A percentile compares a stretch with the other conserved stretches of the same genome.
These are phyloP conservation scores for Drosophila arizonae DNA, from an alignment of 1,140 invertebrate genomes.

Conservation along the genomic window DNA sequence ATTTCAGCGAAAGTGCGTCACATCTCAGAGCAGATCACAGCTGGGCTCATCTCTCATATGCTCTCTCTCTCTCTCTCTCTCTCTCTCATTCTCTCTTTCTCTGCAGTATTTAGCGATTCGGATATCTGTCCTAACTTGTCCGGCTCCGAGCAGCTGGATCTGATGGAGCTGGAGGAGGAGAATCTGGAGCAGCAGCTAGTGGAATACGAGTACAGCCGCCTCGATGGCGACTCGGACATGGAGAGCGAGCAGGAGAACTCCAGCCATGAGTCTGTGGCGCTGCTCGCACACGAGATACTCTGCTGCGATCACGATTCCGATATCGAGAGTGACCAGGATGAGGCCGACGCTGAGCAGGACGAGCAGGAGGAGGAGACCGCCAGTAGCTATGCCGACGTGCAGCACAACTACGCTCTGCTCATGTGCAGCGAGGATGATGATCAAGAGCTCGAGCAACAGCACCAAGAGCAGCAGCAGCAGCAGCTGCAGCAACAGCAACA, in stretches of 20 bases:
- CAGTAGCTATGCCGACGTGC: not conserved
- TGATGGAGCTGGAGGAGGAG: not conserved
- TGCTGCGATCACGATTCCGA: constrained; percentile 52
- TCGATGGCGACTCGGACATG: constrained; percentile 45
- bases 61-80: not conserved
- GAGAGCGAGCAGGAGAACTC: constrained; percentile 10
- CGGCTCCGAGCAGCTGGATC: not conserved
- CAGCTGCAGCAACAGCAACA: not conserved
- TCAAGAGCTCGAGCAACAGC: not conserved
- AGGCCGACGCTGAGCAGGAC: not conserved
- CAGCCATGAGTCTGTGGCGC: constrained; percentile 49
- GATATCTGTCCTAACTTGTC: not conserved
- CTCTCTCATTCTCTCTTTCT: not conserved
- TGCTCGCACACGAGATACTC: constrained; percentile 56
- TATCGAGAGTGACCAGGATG: constrained; percentile 17
- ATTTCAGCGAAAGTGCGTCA: constrained; percentile 21
- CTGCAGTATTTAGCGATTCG: constrained; percentile 28
- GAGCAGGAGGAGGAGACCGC: not conserved
- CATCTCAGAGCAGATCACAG: too few species aligned
- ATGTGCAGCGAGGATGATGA: constrained; percentile 38
- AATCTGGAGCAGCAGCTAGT: not conserved
- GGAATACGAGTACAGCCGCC: constrained; percentile 34
- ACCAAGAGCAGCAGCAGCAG: not conserved
- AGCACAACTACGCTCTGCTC: constrained; percentile 18
- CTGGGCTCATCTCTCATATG: too few species aligned